Evolutionary conservation across 2,888 invertebrate species (phyloP).

Genomic region (Drymonia ruficornis): DNA sequence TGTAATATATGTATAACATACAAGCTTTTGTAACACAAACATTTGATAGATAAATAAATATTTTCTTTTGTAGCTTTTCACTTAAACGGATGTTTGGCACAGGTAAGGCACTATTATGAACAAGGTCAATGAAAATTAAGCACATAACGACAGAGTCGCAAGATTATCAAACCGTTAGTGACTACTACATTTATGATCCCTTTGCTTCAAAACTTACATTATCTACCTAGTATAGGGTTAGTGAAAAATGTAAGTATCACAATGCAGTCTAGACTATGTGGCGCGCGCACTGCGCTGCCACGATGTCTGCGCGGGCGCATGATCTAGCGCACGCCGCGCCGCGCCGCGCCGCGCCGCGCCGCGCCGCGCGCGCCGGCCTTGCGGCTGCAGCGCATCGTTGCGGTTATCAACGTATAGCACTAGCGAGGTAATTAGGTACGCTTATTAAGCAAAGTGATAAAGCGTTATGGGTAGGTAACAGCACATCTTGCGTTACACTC

Average conservation of each 20-base stretch:
- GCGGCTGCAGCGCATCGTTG: background rate
- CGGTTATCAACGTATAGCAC: background rate
- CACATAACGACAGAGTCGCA: too few species aligned
- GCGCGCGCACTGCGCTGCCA: slow-evolving; percentile 3
- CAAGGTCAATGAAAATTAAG: too few species aligned
- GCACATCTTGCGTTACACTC: too few species aligned
- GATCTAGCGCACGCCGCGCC: slow-evolving; percentile 1
- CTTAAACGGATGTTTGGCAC: too few species aligned
- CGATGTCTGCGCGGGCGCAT: slow-evolving; percentile 2
- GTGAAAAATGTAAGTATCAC: background rate
- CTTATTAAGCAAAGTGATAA: background rate
- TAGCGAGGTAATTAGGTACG: background rate
- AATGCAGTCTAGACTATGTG: background rate
- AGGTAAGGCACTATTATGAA: too few species aligned
- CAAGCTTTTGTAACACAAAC: too few species aligned
- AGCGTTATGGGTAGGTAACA: background rate
- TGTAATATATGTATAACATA: too few species aligned
- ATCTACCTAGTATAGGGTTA: background rate
- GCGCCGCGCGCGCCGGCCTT: slow-evolving; percentile 4
- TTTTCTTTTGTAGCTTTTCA: too few species aligned
- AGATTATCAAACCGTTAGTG: too few species aligned
- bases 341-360: too few species aligned
- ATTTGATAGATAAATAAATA: too few species aligned
- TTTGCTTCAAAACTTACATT: background rate
- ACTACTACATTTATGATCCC: too few species aligned